Evolutionary conservation across 1,140 invertebrate genomes (phyloP).

Genomic region (Leptopilina clavipes): DNA sequence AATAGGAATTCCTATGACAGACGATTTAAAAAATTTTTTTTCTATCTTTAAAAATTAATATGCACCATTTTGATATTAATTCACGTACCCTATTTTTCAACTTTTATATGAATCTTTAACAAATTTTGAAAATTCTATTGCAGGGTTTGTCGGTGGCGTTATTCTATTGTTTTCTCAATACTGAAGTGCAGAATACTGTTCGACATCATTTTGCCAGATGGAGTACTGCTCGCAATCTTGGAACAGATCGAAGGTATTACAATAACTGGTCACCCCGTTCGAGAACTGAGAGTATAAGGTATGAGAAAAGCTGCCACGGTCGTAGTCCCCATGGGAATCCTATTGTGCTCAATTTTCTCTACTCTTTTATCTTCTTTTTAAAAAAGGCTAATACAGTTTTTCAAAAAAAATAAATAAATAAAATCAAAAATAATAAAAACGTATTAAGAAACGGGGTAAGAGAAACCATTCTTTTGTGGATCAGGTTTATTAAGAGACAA

Average conservation of each 20-base stretch:
- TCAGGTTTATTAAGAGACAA: background rate
- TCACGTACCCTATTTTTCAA: too few relatives aligned
- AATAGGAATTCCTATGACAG: too few relatives aligned
- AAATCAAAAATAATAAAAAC: background rate
- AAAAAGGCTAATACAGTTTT: slow-evolving; percentile 43
- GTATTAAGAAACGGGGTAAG: background rate
- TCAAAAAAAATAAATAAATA: background rate
- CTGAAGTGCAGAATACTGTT: slow-evolving; percentile 90
- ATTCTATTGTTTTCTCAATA: slow-evolving; percentile 94
- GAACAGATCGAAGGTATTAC: slow-evolving; percentile 79
- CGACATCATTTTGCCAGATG: slow-evolving; percentile 87
- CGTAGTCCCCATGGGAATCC: slow-evolving; percentile 55
- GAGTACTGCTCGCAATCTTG: slow-evolving; percentile 80
- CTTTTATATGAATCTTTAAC: too few relatives aligned
- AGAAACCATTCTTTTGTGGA: too few relatives aligned
- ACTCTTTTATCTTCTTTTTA: slow-evolving; percentile 44
- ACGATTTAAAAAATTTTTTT: too few relatives aligned
- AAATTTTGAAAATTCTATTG: slow-evolving; percentile 42
- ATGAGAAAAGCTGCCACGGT: slow-evolving; percentile 59
- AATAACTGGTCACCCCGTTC: slow-evolving; percentile 87
- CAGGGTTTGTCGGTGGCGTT: slow-evolving; percentile 91
- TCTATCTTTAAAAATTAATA: too few relatives aligned
- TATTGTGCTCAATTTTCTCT: slow-evolving; percentile 51
- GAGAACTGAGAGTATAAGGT: slow-evolving; percentile 88
- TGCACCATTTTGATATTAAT: too few relatives aligned